Base-by-base conservation (phyloP, 2,113 vertebrate genomes). In the Bungarus multicinctus region DNA sequence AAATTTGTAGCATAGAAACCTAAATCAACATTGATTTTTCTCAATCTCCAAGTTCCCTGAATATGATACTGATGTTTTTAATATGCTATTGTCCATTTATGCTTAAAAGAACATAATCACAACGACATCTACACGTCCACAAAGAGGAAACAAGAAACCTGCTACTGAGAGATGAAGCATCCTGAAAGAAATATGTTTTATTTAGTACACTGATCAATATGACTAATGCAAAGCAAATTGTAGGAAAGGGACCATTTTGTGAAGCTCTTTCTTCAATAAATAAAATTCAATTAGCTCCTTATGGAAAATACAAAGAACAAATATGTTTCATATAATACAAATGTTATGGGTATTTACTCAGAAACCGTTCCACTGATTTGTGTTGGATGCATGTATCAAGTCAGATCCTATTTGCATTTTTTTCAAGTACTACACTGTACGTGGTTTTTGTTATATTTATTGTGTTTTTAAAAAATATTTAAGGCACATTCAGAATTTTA, bases 201-300 rank as follows among this genome's bases (percentile, higher is more conserved):
- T 91, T 92, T 93, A 90, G 69, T 53, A 85, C 27, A 89, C 85
- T 85, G 85, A 25, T 93, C 88, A 92, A 86, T 57, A 85, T 39
- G n/a, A 74, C 58, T 88, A 92, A 92, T 69, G 64, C 30, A 87
- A 91, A 45, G 27, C 30, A n/a, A 88, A 47, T 43, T 91, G 54
- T 55, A 87, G 43, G 85, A 60, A 47, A 23, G 85, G 54, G 43
- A 55, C 22, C 5, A 12, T 18, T 54, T 50, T 87, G 74, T 91
- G 0, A 89, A 69, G 34, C 43, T 91, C 23, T 2, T 45, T 14
- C 39, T n/a, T 87, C 58, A 54, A 7, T 43, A 43, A 74, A 50
- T 88, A 58, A 88, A 92, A 88, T 74, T 53, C 86, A 88, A 69
- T 53, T 92, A 52, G 91, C 20, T 2, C 5, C 57, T 88, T 43